Evolutionary conservation across 2,113 vertebrate species (phyloP), one percentile per base, ranked within the genome.

Genomic region (Upupa epops): DNA sequence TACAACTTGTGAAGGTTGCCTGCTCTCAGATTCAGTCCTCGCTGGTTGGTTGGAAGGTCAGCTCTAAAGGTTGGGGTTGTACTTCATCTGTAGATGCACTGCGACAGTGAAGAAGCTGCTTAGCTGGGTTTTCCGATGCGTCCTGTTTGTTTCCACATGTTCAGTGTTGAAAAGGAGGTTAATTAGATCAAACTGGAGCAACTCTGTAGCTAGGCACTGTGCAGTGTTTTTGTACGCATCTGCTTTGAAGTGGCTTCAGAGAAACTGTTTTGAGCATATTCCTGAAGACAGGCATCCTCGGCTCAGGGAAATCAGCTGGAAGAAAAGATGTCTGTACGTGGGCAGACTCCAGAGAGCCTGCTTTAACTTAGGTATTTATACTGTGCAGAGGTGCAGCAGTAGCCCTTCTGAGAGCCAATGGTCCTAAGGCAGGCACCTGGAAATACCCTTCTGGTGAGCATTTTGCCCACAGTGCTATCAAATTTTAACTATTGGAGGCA

Each of bases 171-270:
- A 85, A 94, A 91, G 66, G 70, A 91, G 78, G 86, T 92, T 92
- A 89, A 89, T 86, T 75, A 75, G 59, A 89, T 87, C 81, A 78
- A 92, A 91, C 89, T 37, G 78, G 94, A 85, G 61, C 87, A 75
- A 5, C 19, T 74, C 63, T 92, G 2, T 89, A 6, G 13, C 58
- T 68, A 64, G 52, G 61, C 45, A 83, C 65, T 69, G 45, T 32
- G 77, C 9, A 0, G 51, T 54, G 42, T 29, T 55, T 71, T 83
- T 54, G 49, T 91, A 54, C 42, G 12, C 9, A n/a, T 82, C 32
- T 82, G 59, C 93, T 94, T 95, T 92, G 94, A 94, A 93, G 78
- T 78, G 42, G 49, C 22, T 82, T 87, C 54, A 58, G 80, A 64
- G 52, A 1, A 17, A 40, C 28, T 61, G 40, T 49, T 91, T 8